Evolutionary conservation across 2,888 invertebrate genomes (phyloP).

Genomic region (Zhuqinia jingwanae): DNA sequence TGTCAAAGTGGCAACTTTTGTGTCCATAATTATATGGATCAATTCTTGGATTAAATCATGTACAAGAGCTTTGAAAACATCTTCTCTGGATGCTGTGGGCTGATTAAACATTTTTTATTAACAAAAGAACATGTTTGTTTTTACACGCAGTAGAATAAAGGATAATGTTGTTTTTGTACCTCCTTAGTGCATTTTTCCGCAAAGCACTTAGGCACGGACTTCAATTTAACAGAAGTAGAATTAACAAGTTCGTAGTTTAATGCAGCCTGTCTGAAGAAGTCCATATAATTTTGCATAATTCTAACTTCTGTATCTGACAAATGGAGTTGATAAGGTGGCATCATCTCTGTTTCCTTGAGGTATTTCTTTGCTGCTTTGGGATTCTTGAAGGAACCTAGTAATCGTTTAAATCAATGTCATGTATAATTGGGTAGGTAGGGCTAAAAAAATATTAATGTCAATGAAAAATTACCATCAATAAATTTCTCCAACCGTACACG

Average conservation of each 20-base stretch:
- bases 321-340: constrained; percentile 61
- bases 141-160: too few species aligned
- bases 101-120: constrained; percentile 12
- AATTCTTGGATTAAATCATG: constrained; percentile 84
- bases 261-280: constrained; percentile 85
- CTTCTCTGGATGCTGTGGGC: constrained; percentile 44
- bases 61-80: constrained; percentile 36
- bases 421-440: too few species aligned
- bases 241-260: constrained; percentile 82
- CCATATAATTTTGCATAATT: constrained; percentile 83
- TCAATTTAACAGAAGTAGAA: constrained; percentile 82
- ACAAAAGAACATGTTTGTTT: background rate
- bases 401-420: too few species aligned
- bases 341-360: constrained; percentile 42
- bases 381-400: constrained; percentile 62
- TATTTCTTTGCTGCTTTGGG: constrained; percentile 21
- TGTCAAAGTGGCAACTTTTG: constrained; percentile 81
- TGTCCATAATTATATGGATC: constrained; percentile 83
- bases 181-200: constrained; percentile 83
- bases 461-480: constrained; percentile 82
- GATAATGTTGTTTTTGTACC: too few species aligned
- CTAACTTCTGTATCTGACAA: constrained; percentile 82
- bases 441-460: too few species aligned
- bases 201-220: constrained; percentile 85
- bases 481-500: constrained; percentile 89